These are phyloP conservation scores for Trochalopteron elliotii DNA, from an alignment of 2,113 vertebrate genomes.

Conservation along the genomic window DNA sequence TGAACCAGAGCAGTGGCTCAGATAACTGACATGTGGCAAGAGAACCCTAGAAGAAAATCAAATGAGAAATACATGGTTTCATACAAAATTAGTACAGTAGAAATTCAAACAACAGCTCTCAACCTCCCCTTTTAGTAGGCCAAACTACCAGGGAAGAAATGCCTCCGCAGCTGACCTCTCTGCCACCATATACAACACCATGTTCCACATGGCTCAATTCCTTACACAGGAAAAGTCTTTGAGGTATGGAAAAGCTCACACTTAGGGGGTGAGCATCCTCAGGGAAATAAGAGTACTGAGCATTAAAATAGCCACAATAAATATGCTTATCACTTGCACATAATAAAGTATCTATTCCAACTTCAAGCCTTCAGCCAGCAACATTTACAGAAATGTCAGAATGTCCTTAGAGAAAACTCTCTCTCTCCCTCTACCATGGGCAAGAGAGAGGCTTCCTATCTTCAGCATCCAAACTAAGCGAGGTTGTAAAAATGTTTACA, in stretches of 20 bases:
- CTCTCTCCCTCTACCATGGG: background rate
- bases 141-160: background rate
- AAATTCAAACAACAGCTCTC: background rate
- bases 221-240: background rate
- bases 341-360: background rate
- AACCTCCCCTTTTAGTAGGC: background rate
- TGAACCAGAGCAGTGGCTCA: slow-evolving; percentile 97
- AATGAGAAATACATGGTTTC: background rate
- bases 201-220: background rate
- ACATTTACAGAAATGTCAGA: background rate
- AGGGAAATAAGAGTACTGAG: background rate
- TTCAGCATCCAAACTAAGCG: background rate
- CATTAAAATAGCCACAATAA: background rate
- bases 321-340: background rate
- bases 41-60: slow-evolving; percentile 82
- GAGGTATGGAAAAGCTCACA: background rate
- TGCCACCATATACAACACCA: background rate
- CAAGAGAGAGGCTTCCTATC: background rate
- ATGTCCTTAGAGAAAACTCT: background rate
- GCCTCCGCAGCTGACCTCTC: background rate
- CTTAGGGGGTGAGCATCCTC: background rate
- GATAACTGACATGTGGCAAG: slow-evolving; percentile 98
- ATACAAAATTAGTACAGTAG: background rate
- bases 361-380: background rate
- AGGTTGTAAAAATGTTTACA: background rate